phyloP scores from a whole-genome alignment of 2,888 invertebrate genomes.

The Cataglyphis rosenhaueri region DNA sequence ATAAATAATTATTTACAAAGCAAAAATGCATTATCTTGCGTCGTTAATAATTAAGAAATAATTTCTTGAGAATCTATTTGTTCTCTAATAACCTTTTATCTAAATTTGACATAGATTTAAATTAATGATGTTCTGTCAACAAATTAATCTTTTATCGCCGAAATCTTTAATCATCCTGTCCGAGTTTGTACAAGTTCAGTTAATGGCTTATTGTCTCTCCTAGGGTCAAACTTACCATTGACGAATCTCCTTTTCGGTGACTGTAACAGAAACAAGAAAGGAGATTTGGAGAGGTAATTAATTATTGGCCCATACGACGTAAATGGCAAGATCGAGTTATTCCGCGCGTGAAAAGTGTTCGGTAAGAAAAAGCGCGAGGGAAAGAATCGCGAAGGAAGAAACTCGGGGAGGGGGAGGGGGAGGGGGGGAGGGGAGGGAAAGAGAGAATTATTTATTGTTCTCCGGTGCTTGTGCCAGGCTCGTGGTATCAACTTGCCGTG shows the following conservation, averaged over 20 bases:
- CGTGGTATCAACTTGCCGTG: conserved; percentile 41
- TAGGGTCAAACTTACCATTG: conserved; percentile 90
- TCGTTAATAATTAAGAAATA: not conserved
- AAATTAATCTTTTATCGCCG: not conserved
- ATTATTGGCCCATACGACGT: conserved; percentile 5
- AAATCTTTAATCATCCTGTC: conserved; percentile 33
- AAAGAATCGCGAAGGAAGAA: not conserved
- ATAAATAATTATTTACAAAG: conserved; percentile 6
- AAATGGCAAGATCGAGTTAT: conserved; percentile 19
- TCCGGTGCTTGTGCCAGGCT: conserved; percentile 31
- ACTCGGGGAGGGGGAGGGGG: not conserved
- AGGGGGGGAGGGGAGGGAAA: not conserved
- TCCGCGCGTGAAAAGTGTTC: conserved; percentile 44
- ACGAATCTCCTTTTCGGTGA: conserved; percentile 95
- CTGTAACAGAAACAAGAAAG: conserved; percentile 87
- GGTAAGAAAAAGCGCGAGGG: conserved; percentile 29
- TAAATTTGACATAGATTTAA: not conserved
- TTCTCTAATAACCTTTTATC: not conserved
- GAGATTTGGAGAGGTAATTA: conserved; percentile 36
- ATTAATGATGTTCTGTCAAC: not conserved
- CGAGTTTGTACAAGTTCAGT: not conserved
- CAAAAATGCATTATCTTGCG: not conserved
- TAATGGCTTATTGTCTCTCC: conserved; percentile 14
- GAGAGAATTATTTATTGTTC: conserved; percentile 53
- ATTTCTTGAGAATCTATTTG: not conserved